Base-by-base conservation (phyloP, 2,888 invertebrate species). In the Rhagonycha lutea region DNA sequence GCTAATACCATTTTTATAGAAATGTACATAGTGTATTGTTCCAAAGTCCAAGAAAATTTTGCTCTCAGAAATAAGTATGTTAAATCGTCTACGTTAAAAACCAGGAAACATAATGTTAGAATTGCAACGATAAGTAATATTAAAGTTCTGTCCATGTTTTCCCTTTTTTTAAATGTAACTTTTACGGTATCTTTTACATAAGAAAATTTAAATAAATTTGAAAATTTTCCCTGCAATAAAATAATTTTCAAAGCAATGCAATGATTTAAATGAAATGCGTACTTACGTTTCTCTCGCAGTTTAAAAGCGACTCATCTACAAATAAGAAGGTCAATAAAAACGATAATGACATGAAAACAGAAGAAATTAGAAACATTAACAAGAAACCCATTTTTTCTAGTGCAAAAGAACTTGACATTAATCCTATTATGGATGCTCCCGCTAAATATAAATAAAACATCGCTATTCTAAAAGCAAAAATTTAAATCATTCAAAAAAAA, bases 1-100 rank as follows among this genome's bases (percentile, higher is more conserved):
- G 89, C 86, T 32, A 91, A 85, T 0, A 90, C 79, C 3, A 90
- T 89, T 69, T 86, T 87, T 0, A 88, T 83, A 1, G 91, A 91
- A 14, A 89, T 89, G 83, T 89, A 94, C 47, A 88, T 86, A 0
- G 92, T 93, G 81, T 89, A 94, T 29, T 92, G 88, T 69, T 89
- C 87, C 29, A 93, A 87, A 14, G 91, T 89, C 94, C 94, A 94
- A 24, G 90, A 88, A 62, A 95, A 90, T 82, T 91, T 91, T 47
- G 90, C 89, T 77, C 92, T 89, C 4, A 91, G 86, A 81, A 92
- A 94, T 80, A 93, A 82, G 83, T 91, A 94, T 68, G 90, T 69
- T 18, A 88, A 61, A 61, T 28, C 4, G 67, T 60, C 47, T 29
- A 63, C 26, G 28, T 14, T 62, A 18, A 28, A 75, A 10, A 86